Percentiles rank a stretch among this genome's conserved stretches.
phyloP scores from a whole-genome alignment of 2,888 invertebrate species.

The Eristalinus aeneus region DNA sequence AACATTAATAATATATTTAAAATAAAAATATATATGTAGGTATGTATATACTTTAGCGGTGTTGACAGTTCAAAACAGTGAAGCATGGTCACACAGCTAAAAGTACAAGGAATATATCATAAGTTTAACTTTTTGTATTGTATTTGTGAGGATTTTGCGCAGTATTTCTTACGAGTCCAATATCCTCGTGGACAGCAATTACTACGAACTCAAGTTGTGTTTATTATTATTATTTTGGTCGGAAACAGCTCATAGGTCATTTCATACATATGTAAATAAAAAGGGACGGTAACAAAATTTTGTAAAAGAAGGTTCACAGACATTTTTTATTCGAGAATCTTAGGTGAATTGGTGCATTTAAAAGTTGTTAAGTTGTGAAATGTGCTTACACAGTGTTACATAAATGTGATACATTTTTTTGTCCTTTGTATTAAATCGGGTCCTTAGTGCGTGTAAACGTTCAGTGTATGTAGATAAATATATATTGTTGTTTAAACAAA shows the following conservation, averaged over 20 bases:
- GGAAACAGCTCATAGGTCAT: slow-evolving; percentile 29
- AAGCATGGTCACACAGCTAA: background rate
- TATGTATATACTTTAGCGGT: background rate
- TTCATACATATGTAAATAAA: background rate
- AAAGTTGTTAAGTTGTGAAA: background rate
- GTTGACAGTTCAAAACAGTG: background rate
- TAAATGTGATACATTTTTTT: slow-evolving; percentile 1
- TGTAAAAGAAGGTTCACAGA: background rate
- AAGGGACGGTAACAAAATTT: background rate
- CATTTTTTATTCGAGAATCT: background rate
- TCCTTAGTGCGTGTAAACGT: background rate
- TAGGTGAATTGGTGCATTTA: background rate
- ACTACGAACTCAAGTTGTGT: slow-evolving; percentile 61
- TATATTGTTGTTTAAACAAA: slow-evolving; percentile 5
- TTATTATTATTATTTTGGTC: slow-evolving; percentile 66
- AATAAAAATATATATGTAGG: background rate
- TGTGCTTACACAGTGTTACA: slow-evolving; percentile 26
- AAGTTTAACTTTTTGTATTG: background rate
- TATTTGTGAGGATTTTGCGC: slow-evolving; percentile 53
- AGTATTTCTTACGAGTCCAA: slow-evolving; percentile 51
- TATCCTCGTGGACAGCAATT: slow-evolving; percentile 62
- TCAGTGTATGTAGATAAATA: background rate
- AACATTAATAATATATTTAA: background rate
- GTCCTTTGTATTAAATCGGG: background rate
- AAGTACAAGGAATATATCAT: background rate